Percentiles rank a stretch among this genome's conserved stretches.
These are phyloP conservation scores for Globicephala melas DNA, from an alignment of 2,113 vertebrate species.

Conservation along the genomic window DNA sequence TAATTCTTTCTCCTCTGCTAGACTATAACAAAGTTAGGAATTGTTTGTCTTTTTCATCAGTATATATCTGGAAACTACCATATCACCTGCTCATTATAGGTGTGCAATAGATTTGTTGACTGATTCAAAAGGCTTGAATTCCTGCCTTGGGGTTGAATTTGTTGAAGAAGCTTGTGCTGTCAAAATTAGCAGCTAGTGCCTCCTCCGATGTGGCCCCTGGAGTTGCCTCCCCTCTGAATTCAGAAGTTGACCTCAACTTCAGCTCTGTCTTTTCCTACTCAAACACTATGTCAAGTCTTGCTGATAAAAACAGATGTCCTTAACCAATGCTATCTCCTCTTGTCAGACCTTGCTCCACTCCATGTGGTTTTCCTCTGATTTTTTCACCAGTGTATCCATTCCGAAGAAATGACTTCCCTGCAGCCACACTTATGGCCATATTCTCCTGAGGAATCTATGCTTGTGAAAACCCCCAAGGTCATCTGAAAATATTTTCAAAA, in stretches of 20 bases:
- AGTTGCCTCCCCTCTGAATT: not conserved
- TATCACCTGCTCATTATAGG: not conserved
- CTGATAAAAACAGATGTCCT: not conserved
- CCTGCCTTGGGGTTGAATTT: not conserved
- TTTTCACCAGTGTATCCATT: not conserved
- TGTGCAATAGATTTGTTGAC: not conserved
- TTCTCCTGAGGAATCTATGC: not conserved
- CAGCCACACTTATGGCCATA: not conserved
- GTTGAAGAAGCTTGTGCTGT: not conserved
- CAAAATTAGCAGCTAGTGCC: not conserved
- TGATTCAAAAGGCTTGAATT: not conserved
- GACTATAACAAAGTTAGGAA: not conserved
- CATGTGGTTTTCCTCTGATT: not conserved
- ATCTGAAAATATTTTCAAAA: not conserved
- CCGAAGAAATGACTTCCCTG: not conserved
- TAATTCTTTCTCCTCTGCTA: not conserved
- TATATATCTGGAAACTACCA: not conserved
- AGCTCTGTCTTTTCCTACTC: not conserved
- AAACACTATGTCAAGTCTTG: not conserved
- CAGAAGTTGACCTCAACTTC: not conserved
- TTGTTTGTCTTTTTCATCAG: not conserved
- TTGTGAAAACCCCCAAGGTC: not conserved
- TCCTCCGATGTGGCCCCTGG: not conserved
- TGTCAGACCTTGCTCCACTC: not conserved
- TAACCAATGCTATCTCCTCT: not conserved